Evolutionary conservation across 2,113 vertebrate genomes (phyloP).

Genomic region (Bombycilla garrulus): DNA sequence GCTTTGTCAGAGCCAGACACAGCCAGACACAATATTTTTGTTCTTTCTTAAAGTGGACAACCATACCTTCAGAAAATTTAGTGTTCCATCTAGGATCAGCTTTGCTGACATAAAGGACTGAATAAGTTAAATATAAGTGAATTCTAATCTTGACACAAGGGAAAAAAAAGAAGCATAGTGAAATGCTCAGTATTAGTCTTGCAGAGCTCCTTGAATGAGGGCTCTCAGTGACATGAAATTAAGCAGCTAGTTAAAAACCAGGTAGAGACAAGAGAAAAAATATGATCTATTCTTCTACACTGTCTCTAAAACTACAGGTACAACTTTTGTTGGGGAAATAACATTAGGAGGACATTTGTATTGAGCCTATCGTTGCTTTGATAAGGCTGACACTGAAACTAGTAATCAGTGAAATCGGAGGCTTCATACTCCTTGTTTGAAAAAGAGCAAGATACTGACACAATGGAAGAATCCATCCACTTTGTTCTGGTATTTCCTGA

Average conservation of each 20-base stretch:
- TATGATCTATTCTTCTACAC: slow-evolving; percentile 36
- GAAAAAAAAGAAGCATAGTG: not conserved
- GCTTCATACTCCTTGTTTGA: slow-evolving; percentile 67
- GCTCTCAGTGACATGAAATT: slow-evolving; percentile 63
- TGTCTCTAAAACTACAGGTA: slow-evolving; percentile 40
- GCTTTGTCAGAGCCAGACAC: not conserved
- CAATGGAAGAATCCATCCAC: slow-evolving; percentile 56
- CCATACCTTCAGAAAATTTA: slow-evolving; percentile 3
- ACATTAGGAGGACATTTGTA: slow-evolving; percentile 66
- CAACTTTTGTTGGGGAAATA: slow-evolving; percentile 73
- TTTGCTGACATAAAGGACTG: slow-evolving; percentile 5
- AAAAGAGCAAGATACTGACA: slow-evolving; percentile 52
- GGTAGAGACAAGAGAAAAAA: slow-evolving; percentile 55
- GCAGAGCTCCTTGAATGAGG: slow-evolving; percentile 18
- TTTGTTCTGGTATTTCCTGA: slow-evolving; percentile 67
- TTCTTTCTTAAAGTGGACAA: not conserved
- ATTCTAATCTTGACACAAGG: slow-evolving; percentile 6
- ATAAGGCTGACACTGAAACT: slow-evolving; percentile 72
- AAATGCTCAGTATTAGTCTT: slow-evolving; percentile 37
- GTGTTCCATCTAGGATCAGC: not conserved
- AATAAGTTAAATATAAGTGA: slow-evolving; percentile 45
- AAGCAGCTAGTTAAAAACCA: slow-evolving; percentile 44
- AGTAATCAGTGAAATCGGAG: slow-evolving; percentile 72
- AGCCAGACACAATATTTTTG: not conserved
- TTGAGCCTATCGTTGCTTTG: slow-evolving; percentile 66